phyloP scores from a whole-genome alignment of 2,113 vertebrate genomes.

The Oryzias curvinotus region DNA sequence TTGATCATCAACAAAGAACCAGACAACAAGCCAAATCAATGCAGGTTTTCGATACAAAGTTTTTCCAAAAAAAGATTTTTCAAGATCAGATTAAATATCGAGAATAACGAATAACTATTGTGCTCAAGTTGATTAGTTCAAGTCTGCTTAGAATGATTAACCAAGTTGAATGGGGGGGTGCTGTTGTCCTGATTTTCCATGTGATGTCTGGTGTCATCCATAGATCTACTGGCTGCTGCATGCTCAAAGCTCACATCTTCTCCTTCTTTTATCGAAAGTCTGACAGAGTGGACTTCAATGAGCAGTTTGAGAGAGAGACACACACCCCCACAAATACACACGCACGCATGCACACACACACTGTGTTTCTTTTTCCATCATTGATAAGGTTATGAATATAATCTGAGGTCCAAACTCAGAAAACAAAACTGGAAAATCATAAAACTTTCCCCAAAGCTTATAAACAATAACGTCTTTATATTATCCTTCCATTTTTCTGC shows the following conservation, averaged over 20 bases:
- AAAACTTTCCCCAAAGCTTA: too few relatives aligned
- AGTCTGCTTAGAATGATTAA: neutral
- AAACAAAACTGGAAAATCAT: too few relatives aligned
- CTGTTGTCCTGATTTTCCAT: neutral
- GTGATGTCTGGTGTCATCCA: neutral
- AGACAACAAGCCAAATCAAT: neutral
- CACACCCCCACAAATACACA: too few relatives aligned
- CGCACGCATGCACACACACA: too few relatives aligned
- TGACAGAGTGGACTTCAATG: neutral
- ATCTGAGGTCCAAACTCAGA: too few relatives aligned
- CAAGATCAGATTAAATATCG: neutral
- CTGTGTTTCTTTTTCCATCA: too few relatives aligned
- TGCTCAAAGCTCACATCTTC: neutral
- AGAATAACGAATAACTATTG: neutral
- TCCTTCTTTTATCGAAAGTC: neutral
- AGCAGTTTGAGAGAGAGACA: neutral
- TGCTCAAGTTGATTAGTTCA: constrained; percentile 32
- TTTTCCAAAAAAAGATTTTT: neutral
- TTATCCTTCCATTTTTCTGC: too few relatives aligned
- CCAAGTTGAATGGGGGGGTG: neutral
- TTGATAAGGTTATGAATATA: too few relatives aligned
- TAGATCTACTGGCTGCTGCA: neutral
- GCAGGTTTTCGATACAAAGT: neutral
- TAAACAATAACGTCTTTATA: too few relatives aligned
- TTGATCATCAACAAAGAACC: neutral